Percentiles rank a stretch among this genome's conserved stretches.
These are phyloP conservation scores for Sarcophaga carnaria DNA, from an alignment of 2,888 invertebrate genomes.

Conservation along the genomic window DNA sequence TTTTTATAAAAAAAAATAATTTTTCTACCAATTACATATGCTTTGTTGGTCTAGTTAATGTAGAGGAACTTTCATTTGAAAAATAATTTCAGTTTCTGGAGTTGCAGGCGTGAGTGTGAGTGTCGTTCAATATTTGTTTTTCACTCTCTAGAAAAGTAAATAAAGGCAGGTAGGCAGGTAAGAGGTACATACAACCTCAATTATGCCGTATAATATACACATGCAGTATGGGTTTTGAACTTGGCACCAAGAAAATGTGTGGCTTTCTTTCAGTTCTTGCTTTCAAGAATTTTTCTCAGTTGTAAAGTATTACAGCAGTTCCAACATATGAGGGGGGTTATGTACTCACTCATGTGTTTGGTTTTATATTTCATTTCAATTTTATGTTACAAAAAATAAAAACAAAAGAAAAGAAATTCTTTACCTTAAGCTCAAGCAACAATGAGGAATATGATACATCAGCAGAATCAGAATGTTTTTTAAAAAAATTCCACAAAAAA, in stretches of 20 bases:
- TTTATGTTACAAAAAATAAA: too few species aligned
- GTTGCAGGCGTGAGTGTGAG: not conserved
- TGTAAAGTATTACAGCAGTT: too few species aligned
- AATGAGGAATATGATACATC: not conserved
- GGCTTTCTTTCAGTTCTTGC: not conserved
- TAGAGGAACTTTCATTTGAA: not conserved
- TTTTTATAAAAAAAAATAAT: not conserved
- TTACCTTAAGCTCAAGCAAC: too few species aligned
- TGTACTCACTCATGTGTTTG: too few species aligned
- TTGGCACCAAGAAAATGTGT: not conserved
- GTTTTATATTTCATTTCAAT: too few species aligned
- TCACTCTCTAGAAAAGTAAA: not conserved
- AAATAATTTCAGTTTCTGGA: not conserved
- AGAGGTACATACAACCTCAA: not conserved
- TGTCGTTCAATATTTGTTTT: not conserved
- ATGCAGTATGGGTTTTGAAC: not conserved
- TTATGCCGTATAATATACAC: not conserved
- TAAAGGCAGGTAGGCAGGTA: not conserved
- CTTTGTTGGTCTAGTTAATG: too few species aligned
- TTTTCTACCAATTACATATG: too few species aligned
- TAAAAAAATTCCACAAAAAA: not conserved
- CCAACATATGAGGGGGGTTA: too few species aligned
- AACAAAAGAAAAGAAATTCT: too few species aligned
- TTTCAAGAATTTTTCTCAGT: not conserved
- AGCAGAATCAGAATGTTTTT: not conserved